A percentile compares a stretch with the other conserved stretches of the same genome.
phyloP scores from a whole-genome alignment of 2,797 vertebrate species.

The Gymnodraco acuticeps region DNA sequence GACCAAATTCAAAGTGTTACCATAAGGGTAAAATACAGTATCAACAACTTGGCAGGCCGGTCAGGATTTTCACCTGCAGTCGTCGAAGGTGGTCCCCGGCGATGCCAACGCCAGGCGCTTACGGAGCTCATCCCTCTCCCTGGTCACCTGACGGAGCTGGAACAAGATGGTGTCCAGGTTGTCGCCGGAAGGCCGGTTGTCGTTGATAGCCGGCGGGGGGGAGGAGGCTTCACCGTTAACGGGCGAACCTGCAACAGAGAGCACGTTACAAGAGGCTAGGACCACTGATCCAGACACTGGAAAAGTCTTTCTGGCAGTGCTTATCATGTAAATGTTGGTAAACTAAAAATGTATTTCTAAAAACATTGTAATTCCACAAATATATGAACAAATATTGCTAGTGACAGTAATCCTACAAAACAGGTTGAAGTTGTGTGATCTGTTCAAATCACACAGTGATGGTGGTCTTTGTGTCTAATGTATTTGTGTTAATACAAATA shows the following conservation, averaged over 20 bases:
- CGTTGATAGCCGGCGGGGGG: conserved; percentile 90
- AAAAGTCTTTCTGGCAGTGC: neutral
- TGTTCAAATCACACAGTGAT: too few relatives aligned
- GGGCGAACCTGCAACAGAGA: conserved; percentile 89
- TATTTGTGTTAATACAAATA: too few relatives aligned
- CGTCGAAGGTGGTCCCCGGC: conserved; percentile 96
- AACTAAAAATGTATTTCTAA: too few relatives aligned
- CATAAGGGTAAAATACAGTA: neutral
- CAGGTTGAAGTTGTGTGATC: too few relatives aligned
- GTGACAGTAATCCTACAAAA: too few relatives aligned
- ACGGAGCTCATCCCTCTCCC: conserved; percentile 96
- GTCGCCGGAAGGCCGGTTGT: conserved; percentile 91
- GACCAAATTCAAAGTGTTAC: conserved; percentile 16
- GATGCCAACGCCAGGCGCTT: conserved; percentile 95
- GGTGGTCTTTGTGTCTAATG: too few relatives aligned
- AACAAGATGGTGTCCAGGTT: conserved; percentile 93
- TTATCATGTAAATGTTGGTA: neutral
- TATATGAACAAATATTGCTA: too few relatives aligned
- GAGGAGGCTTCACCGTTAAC: conserved; percentile 93
- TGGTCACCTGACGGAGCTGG: conserved; percentile 95
- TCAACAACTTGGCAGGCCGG: conserved; percentile 37
- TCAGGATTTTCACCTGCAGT: conserved; percentile 88
- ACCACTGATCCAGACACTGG: conserved; percentile 18
- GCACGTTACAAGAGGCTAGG: conserved; percentile 55
- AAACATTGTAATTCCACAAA: too few relatives aligned